These are phyloP conservation scores for Drosophila orosa DNA, from an alignment of 1,140 invertebrate genomes.

Conservation along the genomic window DNA sequence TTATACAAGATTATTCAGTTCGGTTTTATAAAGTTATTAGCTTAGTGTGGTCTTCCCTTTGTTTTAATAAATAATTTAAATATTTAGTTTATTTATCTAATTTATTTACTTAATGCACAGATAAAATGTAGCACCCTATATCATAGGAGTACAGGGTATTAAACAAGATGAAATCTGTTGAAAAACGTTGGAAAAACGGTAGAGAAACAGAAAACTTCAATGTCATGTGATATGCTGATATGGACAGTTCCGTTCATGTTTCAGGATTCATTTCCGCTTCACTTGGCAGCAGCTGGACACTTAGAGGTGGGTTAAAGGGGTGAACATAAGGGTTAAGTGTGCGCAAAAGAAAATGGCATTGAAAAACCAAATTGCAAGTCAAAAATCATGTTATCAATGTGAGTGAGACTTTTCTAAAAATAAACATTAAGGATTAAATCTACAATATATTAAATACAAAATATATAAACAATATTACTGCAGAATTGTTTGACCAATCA, in stretches of 20 bases:
- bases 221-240: constrained; percentile 41
- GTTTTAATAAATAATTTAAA: too few species aligned
- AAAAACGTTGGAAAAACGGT: constrained; percentile 3
- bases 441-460: not conserved
- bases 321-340: constrained; percentile 13
- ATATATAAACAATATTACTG: too few species aligned
- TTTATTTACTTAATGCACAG: not conserved
- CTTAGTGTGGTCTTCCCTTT: not conserved
- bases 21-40: not conserved
- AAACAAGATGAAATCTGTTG: not conserved
- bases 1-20: not conserved
- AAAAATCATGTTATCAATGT: not conserved
- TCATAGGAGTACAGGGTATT: not conserved
- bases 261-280: constrained; percentile 55
- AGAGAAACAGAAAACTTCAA: constrained; percentile 20
- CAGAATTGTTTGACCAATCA: too few species aligned
- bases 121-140: not conserved
- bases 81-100: not conserved
- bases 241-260: constrained; percentile 30
- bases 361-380: constrained; percentile 18
- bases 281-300: constrained; percentile 39
- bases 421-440: too few species aligned
- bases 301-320: constrained; percentile 25
- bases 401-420: not conserved
- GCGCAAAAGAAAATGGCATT: constrained; percentile 10